Conservation (phyloP, 2,888 invertebrate species). For the Mesorhabditis belari region DNA sequence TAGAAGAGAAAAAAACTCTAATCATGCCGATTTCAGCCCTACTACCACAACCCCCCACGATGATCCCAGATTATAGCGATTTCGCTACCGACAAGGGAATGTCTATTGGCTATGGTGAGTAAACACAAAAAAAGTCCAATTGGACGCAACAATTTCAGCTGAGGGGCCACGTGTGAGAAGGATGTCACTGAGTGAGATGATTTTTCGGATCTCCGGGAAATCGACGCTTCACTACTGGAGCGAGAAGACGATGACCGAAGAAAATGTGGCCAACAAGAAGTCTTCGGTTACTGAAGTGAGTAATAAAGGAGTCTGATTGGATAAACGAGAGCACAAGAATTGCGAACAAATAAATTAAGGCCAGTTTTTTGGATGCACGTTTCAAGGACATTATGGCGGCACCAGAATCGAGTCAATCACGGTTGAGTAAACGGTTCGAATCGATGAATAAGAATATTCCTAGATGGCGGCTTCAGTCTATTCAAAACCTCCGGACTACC, state of each 20-base stretch:
- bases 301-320: too few species aligned
- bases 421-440: background rate
- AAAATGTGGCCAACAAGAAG: constrained; percentile 14
- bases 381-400: constrained; percentile 38
- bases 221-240: constrained; percentile 31
- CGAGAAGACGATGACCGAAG: constrained; percentile 7
- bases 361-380: constrained; percentile 22
- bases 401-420: constrained; percentile 31
- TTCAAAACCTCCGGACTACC: background rate
- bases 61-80: background rate
- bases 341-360: too few species aligned
- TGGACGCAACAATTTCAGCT: constrained; percentile 2
- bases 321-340: too few species aligned
- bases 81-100: background rate
- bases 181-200: constrained; percentile 28
- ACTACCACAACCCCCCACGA: too few species aligned
- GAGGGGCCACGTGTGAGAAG: constrained; percentile 22
- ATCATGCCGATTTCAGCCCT: too few species aligned
- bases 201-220: constrained; percentile 25
- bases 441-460: background rate
- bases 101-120: too few species aligned
- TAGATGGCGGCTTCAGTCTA: background rate
- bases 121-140: too few species aligned
- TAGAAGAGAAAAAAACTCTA: too few species aligned
- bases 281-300: constrained; percentile 26